Percentiles rank a stretch among this genome's conserved stretches.
phyloP scores from a whole-genome alignment of 1,140 invertebrate species.

The Atta colombica region DNA sequence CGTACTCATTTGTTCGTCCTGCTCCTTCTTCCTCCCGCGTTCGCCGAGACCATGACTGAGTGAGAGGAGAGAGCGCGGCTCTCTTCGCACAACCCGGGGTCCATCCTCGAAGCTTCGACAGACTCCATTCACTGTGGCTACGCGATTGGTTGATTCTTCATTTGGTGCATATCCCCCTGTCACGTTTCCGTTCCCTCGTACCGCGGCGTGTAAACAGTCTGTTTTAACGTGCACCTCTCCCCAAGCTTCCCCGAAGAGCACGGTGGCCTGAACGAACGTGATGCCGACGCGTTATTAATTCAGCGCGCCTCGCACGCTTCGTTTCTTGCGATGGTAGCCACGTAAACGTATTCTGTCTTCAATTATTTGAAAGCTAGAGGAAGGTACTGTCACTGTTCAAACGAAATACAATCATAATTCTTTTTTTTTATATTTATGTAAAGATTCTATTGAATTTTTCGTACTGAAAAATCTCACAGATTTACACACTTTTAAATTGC shows the following conservation, averaged over 20 bases:
- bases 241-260: constrained; percentile 33
- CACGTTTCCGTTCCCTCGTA: constrained; percentile 66
- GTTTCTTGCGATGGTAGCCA: neutral
- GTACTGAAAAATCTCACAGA: too few species aligned
- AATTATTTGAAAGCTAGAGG: neutral
- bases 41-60: neutral
- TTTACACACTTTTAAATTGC: too few species aligned
- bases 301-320: constrained; percentile 17
- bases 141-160: constrained; percentile 75
- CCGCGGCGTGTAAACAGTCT: constrained; percentile 46
- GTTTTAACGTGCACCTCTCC: constrained; percentile 49
- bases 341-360: constrained; percentile 1
- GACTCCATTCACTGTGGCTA: constrained; percentile 74
- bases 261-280: constrained; percentile 20
- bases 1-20: constrained; percentile 86
- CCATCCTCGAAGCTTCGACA: constrained; percentile 73
- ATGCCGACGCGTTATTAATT: constrained; percentile 50
- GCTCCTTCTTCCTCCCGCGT: constrained; percentile 56
- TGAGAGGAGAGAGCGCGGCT: neutral
- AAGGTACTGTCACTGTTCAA: neutral
- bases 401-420: neutral
- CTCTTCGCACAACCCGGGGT: constrained; percentile 46
- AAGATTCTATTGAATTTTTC: neutral
- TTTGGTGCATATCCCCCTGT: constrained; percentile 62
- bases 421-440: neutral